Base-by-base conservation (phyloP, 2,797 vertebrate species). In the Sebastes glaucus region DNA sequence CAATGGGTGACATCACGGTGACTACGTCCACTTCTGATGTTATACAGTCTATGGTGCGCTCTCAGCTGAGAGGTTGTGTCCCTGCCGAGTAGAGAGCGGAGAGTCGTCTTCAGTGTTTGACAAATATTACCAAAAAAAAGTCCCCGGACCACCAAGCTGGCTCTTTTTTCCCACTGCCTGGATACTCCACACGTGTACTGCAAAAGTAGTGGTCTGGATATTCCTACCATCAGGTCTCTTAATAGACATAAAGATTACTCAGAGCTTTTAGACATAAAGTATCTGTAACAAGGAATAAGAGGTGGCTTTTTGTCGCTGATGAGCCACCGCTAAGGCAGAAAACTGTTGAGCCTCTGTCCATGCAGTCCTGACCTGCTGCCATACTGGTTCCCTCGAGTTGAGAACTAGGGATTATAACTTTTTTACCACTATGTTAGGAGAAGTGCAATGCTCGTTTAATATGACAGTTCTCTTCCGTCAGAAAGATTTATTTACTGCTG, bases 401-500 rank as follows among this genome's bases (percentile, higher is more conserved):
- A 18, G 4, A 72, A 65, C 8, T 8, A 7, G 13, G 11, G 56
- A 32, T 57, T 6, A 60, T 11, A 55, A 27, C 52, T 42, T 71
- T 65, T 63, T 42, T 13, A 42, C 25, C 22, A 62, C 33, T 32
- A 13, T 53, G n/a, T 49, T 7, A 3, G 16, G 11, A 46, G 59
- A 65, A 56, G 60, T 59, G 13, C 35, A 62, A 10, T 32, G 18
- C 56, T 74, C 59, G 57, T 77, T 75, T 42, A 63, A 64, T 33
- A 67, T 16, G 71, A 76, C 38, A 13, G 76, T 11, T 23, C 28
- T 22, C 28, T 60, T 30, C 16, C 32, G 61, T 28, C 10, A n/a
- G 49, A 56, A 53, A 72, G 68, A 75, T 76, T 71, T 2, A 80
- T 85, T 81, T 42, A 73, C 69, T 74, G 77, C 79, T 13, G 42